Conservation (phyloP, 2,113 vertebrate species). For the Zapornia atra region DNA sequence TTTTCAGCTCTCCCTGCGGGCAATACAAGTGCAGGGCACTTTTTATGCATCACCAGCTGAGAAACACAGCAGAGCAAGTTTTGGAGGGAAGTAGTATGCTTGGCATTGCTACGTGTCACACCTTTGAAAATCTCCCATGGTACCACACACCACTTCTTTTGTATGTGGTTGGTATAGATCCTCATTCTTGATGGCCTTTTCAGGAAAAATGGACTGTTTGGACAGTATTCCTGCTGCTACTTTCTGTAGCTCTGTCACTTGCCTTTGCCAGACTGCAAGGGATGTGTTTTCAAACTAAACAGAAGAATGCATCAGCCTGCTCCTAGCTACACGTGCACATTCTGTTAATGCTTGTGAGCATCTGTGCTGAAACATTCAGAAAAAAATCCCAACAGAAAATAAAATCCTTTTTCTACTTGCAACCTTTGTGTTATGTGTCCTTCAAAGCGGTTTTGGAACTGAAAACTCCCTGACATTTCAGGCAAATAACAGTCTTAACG, state of each 20-base stretch:
- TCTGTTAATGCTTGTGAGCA: neutral
- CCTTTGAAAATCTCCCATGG: neutral
- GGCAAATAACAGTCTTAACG: neutral
- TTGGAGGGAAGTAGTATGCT: neutral
- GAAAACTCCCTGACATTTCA: neutral
- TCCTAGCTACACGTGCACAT: neutral
- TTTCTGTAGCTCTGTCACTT: neutral
- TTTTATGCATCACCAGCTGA: neutral
- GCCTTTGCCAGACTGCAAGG: neutral
- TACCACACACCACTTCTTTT: neutral
- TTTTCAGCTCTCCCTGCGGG: neutral
- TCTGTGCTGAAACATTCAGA: neutral
- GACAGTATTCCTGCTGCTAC: neutral
- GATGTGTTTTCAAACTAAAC: neutral
- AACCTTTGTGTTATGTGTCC: neutral
- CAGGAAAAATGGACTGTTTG: neutral
- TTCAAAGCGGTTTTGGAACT: neutral
- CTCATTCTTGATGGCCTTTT: neutral
- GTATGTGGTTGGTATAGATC: neutral
- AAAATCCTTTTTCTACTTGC: neutral
- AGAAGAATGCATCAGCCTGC: too few species aligned
- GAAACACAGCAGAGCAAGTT: neutral
- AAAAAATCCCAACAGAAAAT: neutral
- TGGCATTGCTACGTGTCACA: rapidly evolving
- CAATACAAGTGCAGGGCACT: rapidly evolving